A percentile compares a stretch with the other conserved stretches of the same genome.
Evolutionary conservation across 1,140 invertebrate genomes (phyloP).

Genomic region (Halesus radiatus): DNA sequence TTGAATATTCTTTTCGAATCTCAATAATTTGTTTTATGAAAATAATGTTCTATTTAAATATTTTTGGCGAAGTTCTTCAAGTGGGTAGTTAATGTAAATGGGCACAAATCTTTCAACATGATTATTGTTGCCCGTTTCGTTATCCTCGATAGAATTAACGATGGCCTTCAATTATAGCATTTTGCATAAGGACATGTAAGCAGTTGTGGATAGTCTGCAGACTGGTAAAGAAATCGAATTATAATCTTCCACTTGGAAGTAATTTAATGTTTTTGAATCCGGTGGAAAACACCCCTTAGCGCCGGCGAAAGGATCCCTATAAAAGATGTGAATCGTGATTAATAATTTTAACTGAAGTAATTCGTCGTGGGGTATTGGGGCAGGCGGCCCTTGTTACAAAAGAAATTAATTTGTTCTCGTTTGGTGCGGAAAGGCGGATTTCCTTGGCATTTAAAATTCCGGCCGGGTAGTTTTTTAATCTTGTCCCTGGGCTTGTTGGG

Average conservation of each 20-base stretch:
- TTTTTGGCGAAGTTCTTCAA: too few species aligned
- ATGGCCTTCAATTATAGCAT: too few species aligned
- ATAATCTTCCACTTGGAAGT: neutral
- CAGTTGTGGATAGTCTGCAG: too few species aligned
- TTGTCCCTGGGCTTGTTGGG: conserved; percentile 42
- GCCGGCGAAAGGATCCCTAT: neutral
- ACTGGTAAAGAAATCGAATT: neutral
- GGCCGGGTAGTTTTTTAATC: conserved; percentile 50
- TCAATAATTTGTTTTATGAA: too few species aligned
- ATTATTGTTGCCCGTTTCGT: too few species aligned
- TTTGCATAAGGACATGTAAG: too few species aligned
- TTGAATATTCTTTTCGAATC: too few species aligned
- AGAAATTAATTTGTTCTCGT: conserved; percentile 52
- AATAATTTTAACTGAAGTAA: conserved; percentile 16
- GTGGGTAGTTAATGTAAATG: too few species aligned
- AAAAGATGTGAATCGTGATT: conserved; percentile 31
- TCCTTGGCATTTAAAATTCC: conserved; percentile 46
- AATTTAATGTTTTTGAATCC: neutral
- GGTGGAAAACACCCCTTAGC: neutral
- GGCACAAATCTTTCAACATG: too few species aligned
- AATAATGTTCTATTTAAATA: too few species aligned
- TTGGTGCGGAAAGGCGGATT: conserved; percentile 40
- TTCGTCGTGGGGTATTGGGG: conserved; percentile 23
- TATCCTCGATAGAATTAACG: too few species aligned
- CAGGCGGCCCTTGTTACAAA: conserved; percentile 32